Conservation (phyloP, 2,797 vertebrate species). For the Lagodon rhomboides region DNA sequence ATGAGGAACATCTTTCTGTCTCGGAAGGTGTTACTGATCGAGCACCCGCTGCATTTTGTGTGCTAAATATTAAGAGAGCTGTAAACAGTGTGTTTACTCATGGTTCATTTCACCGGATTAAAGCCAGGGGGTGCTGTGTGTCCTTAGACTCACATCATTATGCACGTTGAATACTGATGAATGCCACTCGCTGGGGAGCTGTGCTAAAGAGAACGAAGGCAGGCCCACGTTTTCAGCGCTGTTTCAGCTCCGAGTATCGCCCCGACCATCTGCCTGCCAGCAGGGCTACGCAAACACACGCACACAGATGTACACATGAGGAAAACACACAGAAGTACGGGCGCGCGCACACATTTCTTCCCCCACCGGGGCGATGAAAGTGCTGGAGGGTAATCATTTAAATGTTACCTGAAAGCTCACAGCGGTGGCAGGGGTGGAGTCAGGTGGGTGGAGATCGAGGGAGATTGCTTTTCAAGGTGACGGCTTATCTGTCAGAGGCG, state of each 20-base stretch:
- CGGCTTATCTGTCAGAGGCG: slow-evolving; percentile 52
- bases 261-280: slow-evolving; percentile 80
- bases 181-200: slow-evolving; percentile 66
- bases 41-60: slow-evolving; percentile 36
- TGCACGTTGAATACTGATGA: slow-evolving; percentile 80
- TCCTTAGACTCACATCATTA: slow-evolving; percentile 65
- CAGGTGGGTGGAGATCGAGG: slow-evolving; percentile 47
- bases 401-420: slow-evolving; percentile 72
- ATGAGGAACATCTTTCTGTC: slow-evolving; percentile 4
- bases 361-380: slow-evolving; percentile 68
- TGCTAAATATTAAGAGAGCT: slow-evolving; percentile 45
- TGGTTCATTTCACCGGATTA: slow-evolving; percentile 69
- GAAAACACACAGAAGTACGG: slow-evolving; percentile 34
- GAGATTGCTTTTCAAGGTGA: slow-evolving; percentile 74
- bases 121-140: slow-evolving; percentile 85
- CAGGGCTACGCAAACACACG: slow-evolving; percentile 57
- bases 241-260: slow-evolving; percentile 78
- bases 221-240: slow-evolving; percentile 67
- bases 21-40: slow-evolving; percentile 27
- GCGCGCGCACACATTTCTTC: slow-evolving; percentile 33
- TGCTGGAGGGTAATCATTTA: slow-evolving; percentile 76
- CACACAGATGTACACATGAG: slow-evolving; percentile 17
- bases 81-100: slow-evolving; percentile 66
- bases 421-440: slow-evolving; percentile 30
- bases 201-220: slow-evolving; percentile 77